Base-by-base conservation (phyloP, 2,797 vertebrate genomes). In the Brotula barbata region DNA sequence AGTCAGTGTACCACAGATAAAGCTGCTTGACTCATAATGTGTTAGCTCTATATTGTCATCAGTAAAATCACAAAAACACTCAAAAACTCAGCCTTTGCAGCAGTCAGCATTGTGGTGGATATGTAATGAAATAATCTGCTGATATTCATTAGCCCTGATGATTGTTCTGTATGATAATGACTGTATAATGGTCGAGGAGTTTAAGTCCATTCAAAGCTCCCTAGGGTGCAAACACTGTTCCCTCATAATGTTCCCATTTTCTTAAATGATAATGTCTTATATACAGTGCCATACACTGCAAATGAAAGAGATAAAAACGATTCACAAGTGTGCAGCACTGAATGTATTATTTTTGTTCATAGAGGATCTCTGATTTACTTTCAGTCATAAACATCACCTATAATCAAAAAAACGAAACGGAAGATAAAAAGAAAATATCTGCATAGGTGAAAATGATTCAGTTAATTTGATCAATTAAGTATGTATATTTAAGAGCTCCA, bases 101-200 rank as follows among this genome's bases (percentile, higher is more conserved):
- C 47, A 48, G 47, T 37, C 46, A 37, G 54, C 28, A 40, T 51
- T 25, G 39, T 64, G 58, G 65, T 64, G 59, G 49, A 70, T 68
- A 47, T 70, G 50, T 73, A 68, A 77, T 74, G 50, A 53, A 75
- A 75, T 67, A 49, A 71, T 61, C 28, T 44, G 60, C 63, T 67
- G 57, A 51, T 67, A 59, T 81, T 81, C 68, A 75, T 79, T 79
- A 75, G 67, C 53, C 52, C 64, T 66, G 64, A 66, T 64, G 50
- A 68, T 54, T 62, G 63, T 63, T 58, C 33, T 12, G 56, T 56
- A 66, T 64, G 10, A 16, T 77, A 64, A 80, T 81, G 47, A 58
- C 53, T 40, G 42, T 16, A 54, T 68, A 64, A 83, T 81, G 61
- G 62, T 58, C 64, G 47, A 68, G 55, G 25, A 78, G 51, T 68